A percentile compares a stretch with the other conserved stretches of the same genome.
Evolutionary conservation across 2,888 invertebrate genomes (phyloP).

Genomic region (Ophion obscuratus): DNA sequence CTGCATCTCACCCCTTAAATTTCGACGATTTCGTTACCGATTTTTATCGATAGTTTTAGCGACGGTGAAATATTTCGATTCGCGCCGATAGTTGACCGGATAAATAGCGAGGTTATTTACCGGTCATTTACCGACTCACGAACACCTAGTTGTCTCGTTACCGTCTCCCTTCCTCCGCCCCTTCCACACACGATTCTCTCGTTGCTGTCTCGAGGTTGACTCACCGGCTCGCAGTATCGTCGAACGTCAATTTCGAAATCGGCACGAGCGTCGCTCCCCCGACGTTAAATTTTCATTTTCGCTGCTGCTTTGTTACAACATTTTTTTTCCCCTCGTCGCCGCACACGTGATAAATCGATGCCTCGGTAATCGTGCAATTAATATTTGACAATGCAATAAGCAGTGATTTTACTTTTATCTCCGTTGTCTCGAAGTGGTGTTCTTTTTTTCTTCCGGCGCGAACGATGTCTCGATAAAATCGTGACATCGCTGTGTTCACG

Average conservation of each 20-base stretch:
- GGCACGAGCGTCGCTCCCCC: neutral
- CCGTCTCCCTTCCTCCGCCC: neutral
- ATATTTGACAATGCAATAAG: neutral
- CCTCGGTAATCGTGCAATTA: neutral
- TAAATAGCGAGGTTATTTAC: neutral
- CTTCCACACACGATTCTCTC: neutral
- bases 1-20: neutral
- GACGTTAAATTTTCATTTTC: neutral
- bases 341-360: neutral
- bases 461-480: neutral
- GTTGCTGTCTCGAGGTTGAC: neutral
- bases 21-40: neutral
- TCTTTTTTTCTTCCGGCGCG: neutral
- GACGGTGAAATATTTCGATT: neutral
- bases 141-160: neutral
- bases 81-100: neutral
- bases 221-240: neutral
- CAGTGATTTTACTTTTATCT: neutral
- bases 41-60: neutral
- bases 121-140: neutral
- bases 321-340: neutral
- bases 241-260: neutral
- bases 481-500: neutral
- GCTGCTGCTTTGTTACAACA: neutral
- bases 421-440: neutral